Base-by-base conservation (phyloP, 2,113 vertebrate genomes). In the Microtus pennsylvanicus region DNA sequence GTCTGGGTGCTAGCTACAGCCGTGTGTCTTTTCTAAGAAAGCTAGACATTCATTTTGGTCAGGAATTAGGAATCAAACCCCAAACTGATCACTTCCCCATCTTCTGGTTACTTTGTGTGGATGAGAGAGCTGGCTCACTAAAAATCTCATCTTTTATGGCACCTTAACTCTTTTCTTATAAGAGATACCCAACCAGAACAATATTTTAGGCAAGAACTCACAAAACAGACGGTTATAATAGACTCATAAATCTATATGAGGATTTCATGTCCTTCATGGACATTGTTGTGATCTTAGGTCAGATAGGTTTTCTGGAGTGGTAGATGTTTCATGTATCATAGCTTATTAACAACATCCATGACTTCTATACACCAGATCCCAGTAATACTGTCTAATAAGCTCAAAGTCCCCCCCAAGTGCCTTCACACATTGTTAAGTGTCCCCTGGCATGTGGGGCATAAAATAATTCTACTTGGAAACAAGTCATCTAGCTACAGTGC, bases 141-240 rank as follows among this genome's bases (percentile, higher is more conserved):
- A 26, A 90, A 58, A 74, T 90, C 38, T 81, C 85, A 22, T 93
- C 82, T 83, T 78, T 26, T 82, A 50, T 80, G 42, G 22, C 69
- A 70, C 45, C 50, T 42, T 87, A 33, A 35, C 9, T 87, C 45
- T 89, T 89, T 87, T 90, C 26, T 63, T 94, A 81, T 10, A 97
- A 5, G 10, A 88, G 76, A 63, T 28, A 93, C 70, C 63, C 90
- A 87, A 63, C 89, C 61, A 80, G 74, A 91, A 91, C 50, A 78
- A 13, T 63, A 69, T 65, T 89, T 55, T 55, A 89, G 52, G 67
- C 61, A 96, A 55, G 17, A 95, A 42, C 5, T 94, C 65, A 90
- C 12, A 85, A 63, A 86, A 72, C 28, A 69, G 72, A 85, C 38
- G 10, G 7, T 81, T 94, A 52, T 3, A 30, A 13, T 42, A 75